Base-by-base conservation (phyloP, 2,113 vertebrate genomes). In the Austrofundulus limnaeus region DNA sequence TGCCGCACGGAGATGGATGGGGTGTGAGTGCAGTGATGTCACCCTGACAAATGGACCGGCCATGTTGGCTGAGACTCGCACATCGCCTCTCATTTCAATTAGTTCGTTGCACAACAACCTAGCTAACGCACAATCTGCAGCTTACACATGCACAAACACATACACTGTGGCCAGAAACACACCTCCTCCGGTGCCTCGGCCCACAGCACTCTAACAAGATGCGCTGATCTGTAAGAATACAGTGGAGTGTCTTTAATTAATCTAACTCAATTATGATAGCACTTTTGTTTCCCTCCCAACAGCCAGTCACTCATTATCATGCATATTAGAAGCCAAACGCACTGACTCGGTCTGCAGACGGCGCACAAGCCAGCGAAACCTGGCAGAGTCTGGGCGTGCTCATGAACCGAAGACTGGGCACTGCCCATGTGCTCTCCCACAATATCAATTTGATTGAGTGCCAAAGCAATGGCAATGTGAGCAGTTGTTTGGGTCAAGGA, bases 1-100 rank as follows among this genome's bases (percentile, higher is more conserved):
- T 68, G 73, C 83, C 67, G 59, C 72, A 65, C 61, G 50, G 86
- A 93, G 92, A 93, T 93, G 91, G 91, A 92, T 92, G 90, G 87
- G 90, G 88, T 91, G 89, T 90, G 87, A 91, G 90, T 85, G 87
- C 89, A 88, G 85, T 93, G 91, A 93, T 93, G 92, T 93, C 92
- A 93, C 91, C 81, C 90, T 92, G 92, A 93, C 89, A 91, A 92
- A 93, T 93, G 91, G 88, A 90, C 83, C 74, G 75, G 82, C 87
- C 80, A 83, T 86, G 88, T 87, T 89, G 91, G 89, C 89, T 84
- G 88, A 91, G 89, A 92, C 90, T 91, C 48, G 90, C 88, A 92
- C 91, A 89, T 93, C 90, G 90, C 89, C 88, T 93, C 91, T 93
- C 92, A 93, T 93, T 93, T 93, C 92, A 93, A 93, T 93, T 93